Conservation (phyloP, 2,888 invertebrate genomes). For the Temnothorax rugatulus region DNA sequence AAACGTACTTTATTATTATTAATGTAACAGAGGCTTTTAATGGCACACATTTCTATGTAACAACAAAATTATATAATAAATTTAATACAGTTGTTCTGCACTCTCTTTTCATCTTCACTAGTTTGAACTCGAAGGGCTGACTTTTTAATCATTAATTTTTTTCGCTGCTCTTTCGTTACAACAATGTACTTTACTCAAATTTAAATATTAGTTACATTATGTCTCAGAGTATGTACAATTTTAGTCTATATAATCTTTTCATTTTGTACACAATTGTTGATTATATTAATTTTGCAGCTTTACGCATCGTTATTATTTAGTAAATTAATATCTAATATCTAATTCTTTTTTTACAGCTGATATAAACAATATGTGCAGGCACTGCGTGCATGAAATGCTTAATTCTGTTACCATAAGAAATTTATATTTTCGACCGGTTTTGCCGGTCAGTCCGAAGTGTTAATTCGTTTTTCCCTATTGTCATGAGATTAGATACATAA, state of each 20-base stretch:
- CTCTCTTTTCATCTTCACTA: not conserved
- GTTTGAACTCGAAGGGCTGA: not conserved
- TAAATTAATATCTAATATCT: conserved; percentile 12
- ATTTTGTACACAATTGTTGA: not conserved
- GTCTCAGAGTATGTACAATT: conserved; percentile 6
- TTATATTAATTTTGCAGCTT: not conserved
- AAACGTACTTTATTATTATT: conserved; percentile 31
- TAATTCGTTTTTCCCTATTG: conserved; percentile 78
- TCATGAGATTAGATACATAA: conserved; percentile 79
- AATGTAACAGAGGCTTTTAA: conserved; percentile 35
- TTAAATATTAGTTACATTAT: not conserved
- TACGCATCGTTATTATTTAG: not conserved
- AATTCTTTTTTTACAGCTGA: not conserved
- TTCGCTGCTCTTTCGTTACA: not conserved
- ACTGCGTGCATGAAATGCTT: not conserved
- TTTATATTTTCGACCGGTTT: not conserved
- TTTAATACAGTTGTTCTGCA: conserved; percentile 6
- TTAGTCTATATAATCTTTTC: not conserved
- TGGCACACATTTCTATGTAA: conserved; percentile 41
- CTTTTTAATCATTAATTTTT: not conserved
- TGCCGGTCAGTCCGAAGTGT: conserved; percentile 53
- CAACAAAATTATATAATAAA: conserved; percentile 17
- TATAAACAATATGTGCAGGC: not conserved
- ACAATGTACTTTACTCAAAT: not conserved
- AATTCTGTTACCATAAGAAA: not conserved